phyloP scores from a whole-genome alignment of 2,888 invertebrate genomes.

The Trissonchulus latispiculum region DNA sequence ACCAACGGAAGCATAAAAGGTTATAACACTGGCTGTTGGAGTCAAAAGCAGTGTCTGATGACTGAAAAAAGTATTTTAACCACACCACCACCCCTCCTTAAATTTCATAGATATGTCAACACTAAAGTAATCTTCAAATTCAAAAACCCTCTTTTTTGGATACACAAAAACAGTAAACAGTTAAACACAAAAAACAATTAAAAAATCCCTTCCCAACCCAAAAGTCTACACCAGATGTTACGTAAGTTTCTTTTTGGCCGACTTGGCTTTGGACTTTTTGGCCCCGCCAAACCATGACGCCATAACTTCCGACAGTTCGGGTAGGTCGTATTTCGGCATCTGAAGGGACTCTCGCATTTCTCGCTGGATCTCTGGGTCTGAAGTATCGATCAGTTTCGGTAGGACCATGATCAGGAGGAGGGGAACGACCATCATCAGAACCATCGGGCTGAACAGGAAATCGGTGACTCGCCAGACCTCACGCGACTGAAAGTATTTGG shows the following conservation, averaged over 20 bases:
- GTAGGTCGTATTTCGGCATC: conserved; percentile 67
- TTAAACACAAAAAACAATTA: too few species aligned
- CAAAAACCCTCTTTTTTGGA: too few species aligned
- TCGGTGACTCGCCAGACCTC: conserved; percentile 96
- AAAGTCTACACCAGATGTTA: too few species aligned
- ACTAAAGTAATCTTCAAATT: too few species aligned
- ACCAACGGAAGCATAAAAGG: too few species aligned
- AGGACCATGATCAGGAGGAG: conserved; percentile 76
- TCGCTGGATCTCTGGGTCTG: conserved; percentile 71
- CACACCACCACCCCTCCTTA: too few species aligned
- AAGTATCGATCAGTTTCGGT: conserved; percentile 82
- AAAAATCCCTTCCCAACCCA: too few species aligned
- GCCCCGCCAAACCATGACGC: conserved; percentile 72
- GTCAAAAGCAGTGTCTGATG: too few species aligned
- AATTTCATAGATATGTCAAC: too few species aligned
- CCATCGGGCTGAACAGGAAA: conserved; percentile 92
- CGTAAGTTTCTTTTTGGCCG: conserved; percentile 12
- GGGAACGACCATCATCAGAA: conserved; percentile 88
- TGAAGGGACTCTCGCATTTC: conserved; percentile 59
- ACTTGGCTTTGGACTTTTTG: conserved; percentile 34
- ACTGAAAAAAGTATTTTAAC: too few species aligned
- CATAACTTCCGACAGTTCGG: conserved; percentile 86
- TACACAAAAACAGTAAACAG: too few species aligned
- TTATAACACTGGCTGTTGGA: too few species aligned
- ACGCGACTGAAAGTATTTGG: conserved; percentile 56